These are phyloP conservation scores for Protosalanx chinensis DNA, from an alignment of 2,797 vertebrate genomes.

Conservation along the genomic window DNA sequence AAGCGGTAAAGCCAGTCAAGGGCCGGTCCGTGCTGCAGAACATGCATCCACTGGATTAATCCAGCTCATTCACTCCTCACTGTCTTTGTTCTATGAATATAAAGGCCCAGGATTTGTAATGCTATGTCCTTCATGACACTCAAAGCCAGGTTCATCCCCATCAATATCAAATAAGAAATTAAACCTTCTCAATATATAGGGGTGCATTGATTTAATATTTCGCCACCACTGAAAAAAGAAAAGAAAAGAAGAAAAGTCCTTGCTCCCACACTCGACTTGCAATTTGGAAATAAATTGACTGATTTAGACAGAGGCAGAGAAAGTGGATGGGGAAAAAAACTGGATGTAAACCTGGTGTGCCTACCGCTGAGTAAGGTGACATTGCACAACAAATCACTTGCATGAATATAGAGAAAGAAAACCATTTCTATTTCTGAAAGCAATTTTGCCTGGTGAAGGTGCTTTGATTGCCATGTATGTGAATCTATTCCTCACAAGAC, in stretches of 20 bases:
- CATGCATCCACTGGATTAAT: conserved; percentile 70
- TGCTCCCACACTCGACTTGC: conserved; percentile 78
- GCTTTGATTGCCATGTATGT: conserved; percentile 78
- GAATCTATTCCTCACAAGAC: conserved; percentile 74
- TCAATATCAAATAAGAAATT: conserved; percentile 79
- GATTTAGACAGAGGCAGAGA: conserved; percentile 77
- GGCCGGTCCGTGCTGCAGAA: conserved; percentile 62
- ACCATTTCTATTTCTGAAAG: conserved; percentile 82
- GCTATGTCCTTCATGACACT: conserved; percentile 75
- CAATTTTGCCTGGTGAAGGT: conserved; percentile 79
- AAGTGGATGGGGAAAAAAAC: conserved; percentile 50
- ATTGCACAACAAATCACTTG: conserved; percentile 84
- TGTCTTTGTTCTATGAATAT: conserved; percentile 70
- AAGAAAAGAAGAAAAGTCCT: conserved; percentile 63
- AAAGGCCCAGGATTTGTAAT: conserved; percentile 71
- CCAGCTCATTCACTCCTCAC: conserved; percentile 68
- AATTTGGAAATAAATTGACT: conserved; percentile 88
- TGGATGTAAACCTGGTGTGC: conserved; percentile 70
- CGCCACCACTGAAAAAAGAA: conserved; percentile 51
- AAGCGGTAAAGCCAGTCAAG: conserved; percentile 67
- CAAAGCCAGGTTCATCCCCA: conserved; percentile 74
- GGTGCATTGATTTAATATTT: conserved; percentile 83
- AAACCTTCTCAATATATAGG: conserved; percentile 77
- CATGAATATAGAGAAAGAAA: conserved; percentile 82
- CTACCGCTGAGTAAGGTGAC: conserved; percentile 79